Percentiles rank a stretch among this genome's conserved stretches.
phyloP scores from a whole-genome alignment of 2,113 vertebrate species.

The Oxygymnocypris stewartii region DNA sequence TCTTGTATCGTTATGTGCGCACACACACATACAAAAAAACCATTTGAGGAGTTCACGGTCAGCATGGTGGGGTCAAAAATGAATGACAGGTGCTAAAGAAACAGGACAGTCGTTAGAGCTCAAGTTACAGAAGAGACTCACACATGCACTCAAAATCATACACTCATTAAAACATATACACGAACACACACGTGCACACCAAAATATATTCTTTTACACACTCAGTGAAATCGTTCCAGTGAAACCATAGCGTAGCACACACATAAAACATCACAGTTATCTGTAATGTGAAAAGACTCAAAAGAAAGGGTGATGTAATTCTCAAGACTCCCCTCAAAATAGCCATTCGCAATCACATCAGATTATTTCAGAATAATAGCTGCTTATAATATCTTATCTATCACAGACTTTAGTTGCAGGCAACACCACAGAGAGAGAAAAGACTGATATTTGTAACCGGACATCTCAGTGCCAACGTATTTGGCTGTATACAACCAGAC shows the following conservation, averaged over 20 bases:
- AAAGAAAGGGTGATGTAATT: slow-evolving; percentile 34
- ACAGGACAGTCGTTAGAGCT: slow-evolving; percentile 50
- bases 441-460: not conserved
- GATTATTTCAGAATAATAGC: slow-evolving; percentile 4
- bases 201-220: slow-evolving; percentile 3
- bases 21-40: slow-evolving; percentile 39
- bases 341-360: slow-evolving; percentile 29
- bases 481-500: not conserved
- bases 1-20: not conserved
- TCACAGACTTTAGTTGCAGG: slow-evolving; percentile 36
- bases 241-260: not conserved
- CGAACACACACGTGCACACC: slow-evolving; percentile 9
- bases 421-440: slow-evolving; percentile 30
- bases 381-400: slow-evolving; percentile 50
- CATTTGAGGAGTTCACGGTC: slow-evolving; percentile 43
- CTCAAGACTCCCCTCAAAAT: not conserved
- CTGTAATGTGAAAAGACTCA: slow-evolving; percentile 7
- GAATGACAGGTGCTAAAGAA: slow-evolving; percentile 57
- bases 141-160: slow-evolving; percentile 39
- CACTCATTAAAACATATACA: slow-evolving; percentile 30
- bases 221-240: not conserved
- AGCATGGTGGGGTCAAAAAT: slow-evolving; percentile 42
- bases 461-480: slow-evolving; percentile 20
- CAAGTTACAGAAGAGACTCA: slow-evolving; percentile 46
- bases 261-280: slow-evolving; percentile 36